Evolutionary conservation across 2,113 vertebrate species (phyloP), one percentile per base, ranked within the genome.

Genomic region (Acrocephalus arundinaceus): DNA sequence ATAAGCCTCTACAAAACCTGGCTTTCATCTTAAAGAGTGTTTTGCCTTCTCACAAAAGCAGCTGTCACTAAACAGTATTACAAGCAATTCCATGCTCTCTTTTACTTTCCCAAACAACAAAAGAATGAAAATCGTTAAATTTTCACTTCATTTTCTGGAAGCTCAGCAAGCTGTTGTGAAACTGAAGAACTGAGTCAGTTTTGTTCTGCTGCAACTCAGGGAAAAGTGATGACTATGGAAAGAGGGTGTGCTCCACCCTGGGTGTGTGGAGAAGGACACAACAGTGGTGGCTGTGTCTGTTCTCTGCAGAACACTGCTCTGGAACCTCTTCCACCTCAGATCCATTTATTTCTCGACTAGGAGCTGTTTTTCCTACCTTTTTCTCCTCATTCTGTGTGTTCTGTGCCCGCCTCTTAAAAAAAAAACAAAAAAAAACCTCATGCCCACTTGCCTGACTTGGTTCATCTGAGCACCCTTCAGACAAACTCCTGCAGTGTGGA

Each of bases 61-160:
- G 63, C 75, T 82, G 73, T 63, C 58, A 39, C 41, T 49, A 45
- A 83, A 68, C 2, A 11, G 4, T 68, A 76, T 85, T 68, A 68
- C 45, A 59, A 70, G 49, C 17, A 45, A n/a, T 70, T 91, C 74
- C 58, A 10, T 1, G 30, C 18, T 45, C 45, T 83, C 67, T 79
- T 78, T 35, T 77, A 39, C 67, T 81, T 84, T 55, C 20, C 58
- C 67, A 35, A 73, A 33, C 59, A 81, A 74, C 68, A 87, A 51
- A 87, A 59, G 59, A 61, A 84, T 54, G 72, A 72, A 90, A 67
- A 80, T 80, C 76, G 59, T 93, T 90, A 45, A 57, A 65, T 92
- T 96, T 85, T 88, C 88, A 80, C 79, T 88, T 76, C 31, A 62
- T 95, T 83, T 58, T 17, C 54, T 93, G 90, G 83, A 35, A 90